phyloP scores from a whole-genome alignment of 2,888 invertebrate species.

The Hirtodrosophila duncani region DNA sequence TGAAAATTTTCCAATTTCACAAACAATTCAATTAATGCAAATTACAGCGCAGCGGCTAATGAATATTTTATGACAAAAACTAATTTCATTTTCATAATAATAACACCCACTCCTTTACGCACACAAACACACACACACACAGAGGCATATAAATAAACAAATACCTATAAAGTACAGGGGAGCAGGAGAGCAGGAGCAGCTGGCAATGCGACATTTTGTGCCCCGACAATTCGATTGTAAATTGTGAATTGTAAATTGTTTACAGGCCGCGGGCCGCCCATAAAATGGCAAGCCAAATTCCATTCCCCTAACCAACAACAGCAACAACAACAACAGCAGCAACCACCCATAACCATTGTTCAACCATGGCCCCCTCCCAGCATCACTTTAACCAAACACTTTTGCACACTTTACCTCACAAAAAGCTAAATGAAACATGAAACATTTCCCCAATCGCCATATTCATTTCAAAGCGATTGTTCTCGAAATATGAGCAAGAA shows the following conservation, averaged over 20 bases:
- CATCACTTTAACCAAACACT: too few relatives aligned
- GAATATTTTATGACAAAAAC: slow-evolving; percentile 72
- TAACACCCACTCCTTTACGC: neutral
- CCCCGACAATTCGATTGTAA: too few relatives aligned
- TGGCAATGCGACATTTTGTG: too few relatives aligned
- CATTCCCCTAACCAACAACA: neutral
- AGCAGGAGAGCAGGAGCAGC: slow-evolving; percentile 31
- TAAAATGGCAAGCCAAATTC: slow-evolving; percentile 20
- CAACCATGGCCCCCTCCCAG: neutral
- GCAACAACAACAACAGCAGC: neutral
- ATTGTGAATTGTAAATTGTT: slow-evolving; percentile 63
- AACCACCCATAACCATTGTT: too few relatives aligned
- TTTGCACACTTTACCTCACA: too few relatives aligned
- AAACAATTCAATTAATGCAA: slow-evolving; percentile 75
- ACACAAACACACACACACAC: slow-evolving; percentile 1
- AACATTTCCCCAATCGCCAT: too few relatives aligned
- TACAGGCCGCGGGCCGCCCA: slow-evolving; percentile 49
- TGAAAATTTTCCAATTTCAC: slow-evolving; percentile 61
- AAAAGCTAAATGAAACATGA: too few relatives aligned
- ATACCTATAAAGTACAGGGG: neutral
- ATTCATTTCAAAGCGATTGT: too few relatives aligned
- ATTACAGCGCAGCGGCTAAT: slow-evolving; percentile 62
- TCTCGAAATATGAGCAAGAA: too few relatives aligned
- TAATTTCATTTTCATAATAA: slow-evolving; percentile 67
- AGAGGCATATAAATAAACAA: slow-evolving; percentile 5